Evolutionary conservation across 2,797 vertebrate species (phyloP).

Genomic region (Microctenopoma stevenorrisi): DNA sequence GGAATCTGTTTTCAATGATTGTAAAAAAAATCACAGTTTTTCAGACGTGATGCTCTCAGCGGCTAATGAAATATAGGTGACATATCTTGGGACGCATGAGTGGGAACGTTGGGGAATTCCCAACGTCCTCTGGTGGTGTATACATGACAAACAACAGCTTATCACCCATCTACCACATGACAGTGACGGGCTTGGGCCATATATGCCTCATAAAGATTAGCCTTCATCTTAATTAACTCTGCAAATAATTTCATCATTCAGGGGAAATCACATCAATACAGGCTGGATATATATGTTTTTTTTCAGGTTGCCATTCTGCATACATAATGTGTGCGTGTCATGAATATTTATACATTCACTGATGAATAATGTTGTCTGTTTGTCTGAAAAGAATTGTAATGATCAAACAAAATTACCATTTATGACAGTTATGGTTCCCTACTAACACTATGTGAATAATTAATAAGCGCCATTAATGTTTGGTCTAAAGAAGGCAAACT

Average conservation of each 20-base stretch:
- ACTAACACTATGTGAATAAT: conserved; percentile 76
- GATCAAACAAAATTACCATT: conserved; percentile 82
- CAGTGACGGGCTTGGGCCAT: conserved; percentile 17
- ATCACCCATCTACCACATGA: conserved; percentile 28
- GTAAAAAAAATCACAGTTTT: conserved; percentile 48
- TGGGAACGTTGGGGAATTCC: background rate
- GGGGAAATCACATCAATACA: conserved; percentile 65
- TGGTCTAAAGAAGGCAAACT: conserved; percentile 64
- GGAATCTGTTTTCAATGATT: conserved; percentile 55
- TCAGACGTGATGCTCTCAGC: conserved; percentile 30
- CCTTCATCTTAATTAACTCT: conserved; percentile 71
- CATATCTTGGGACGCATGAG: conserved; percentile 18
- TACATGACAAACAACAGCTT: conserved; percentile 32
- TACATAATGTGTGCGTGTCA: conserved; percentile 41
- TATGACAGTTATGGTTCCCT: conserved; percentile 78
- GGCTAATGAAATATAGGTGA: conserved; percentile 55
- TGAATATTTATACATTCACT: conserved; percentile 76
- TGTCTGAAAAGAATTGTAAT: conserved; percentile 78
- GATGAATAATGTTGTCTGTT: conserved; percentile 80
- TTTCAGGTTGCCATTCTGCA: conserved; percentile 51
- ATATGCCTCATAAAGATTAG: conserved; percentile 63
- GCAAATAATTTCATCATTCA: conserved; percentile 76
- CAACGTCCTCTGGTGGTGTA: conserved; percentile 32
- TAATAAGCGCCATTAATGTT: conserved; percentile 73
- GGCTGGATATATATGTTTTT: conserved; percentile 49